Percentiles rank a stretch among this genome's conserved stretches.
These are phyloP conservation scores for Zaprionus vittiger DNA, from an alignment of 1,140 invertebrate genomes.

Conservation along the genomic window DNA sequence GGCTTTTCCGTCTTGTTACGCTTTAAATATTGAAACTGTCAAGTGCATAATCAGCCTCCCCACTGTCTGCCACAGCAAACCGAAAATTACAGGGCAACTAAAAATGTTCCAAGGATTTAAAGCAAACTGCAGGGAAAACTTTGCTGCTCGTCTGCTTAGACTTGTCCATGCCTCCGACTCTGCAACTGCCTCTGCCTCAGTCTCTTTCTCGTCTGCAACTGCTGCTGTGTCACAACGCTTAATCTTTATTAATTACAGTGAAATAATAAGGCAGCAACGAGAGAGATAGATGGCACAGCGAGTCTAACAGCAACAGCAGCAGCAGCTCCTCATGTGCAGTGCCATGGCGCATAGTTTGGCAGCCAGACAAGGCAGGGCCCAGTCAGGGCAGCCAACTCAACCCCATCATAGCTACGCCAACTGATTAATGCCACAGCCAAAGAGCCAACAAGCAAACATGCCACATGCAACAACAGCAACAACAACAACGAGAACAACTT, in stretches of 20 bases:
- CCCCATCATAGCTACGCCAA: slow-evolving; percentile 36
- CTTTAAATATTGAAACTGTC: slow-evolving; percentile 77
- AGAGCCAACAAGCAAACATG: slow-evolving; percentile 75
- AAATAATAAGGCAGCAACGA: slow-evolving; percentile 68
- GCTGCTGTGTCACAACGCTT: slow-evolving; percentile 71
- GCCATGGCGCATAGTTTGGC: slow-evolving; percentile 48
- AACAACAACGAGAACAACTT: slow-evolving; percentile 48
- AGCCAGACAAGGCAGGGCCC: slow-evolving; percentile 40
- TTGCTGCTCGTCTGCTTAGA: slow-evolving; percentile 28
- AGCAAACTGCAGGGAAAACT: slow-evolving; percentile 37
- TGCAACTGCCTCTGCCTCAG: slow-evolving; percentile 1
- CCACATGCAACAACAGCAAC: slow-evolving; percentile 59
- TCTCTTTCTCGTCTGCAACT: neutral
- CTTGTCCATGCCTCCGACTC: neutral
- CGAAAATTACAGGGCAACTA: slow-evolving; percentile 68
- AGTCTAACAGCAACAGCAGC: neutral
- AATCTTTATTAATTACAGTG: slow-evolving; percentile 83
- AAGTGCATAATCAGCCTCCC: slow-evolving; percentile 62
- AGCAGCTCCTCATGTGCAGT: slow-evolving; percentile 23
- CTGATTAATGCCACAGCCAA: slow-evolving; percentile 79
- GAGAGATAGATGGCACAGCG: slow-evolving; percentile 35
- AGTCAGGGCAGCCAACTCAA: neutral
- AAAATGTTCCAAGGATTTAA: slow-evolving; percentile 46
- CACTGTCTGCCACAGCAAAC: slow-evolving; percentile 21
- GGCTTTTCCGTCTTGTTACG: slow-evolving; percentile 52